Evolutionary conservation across 2,797 vertebrate genomes (phyloP).

Genomic region (Dermochelys coriacea): DNA sequence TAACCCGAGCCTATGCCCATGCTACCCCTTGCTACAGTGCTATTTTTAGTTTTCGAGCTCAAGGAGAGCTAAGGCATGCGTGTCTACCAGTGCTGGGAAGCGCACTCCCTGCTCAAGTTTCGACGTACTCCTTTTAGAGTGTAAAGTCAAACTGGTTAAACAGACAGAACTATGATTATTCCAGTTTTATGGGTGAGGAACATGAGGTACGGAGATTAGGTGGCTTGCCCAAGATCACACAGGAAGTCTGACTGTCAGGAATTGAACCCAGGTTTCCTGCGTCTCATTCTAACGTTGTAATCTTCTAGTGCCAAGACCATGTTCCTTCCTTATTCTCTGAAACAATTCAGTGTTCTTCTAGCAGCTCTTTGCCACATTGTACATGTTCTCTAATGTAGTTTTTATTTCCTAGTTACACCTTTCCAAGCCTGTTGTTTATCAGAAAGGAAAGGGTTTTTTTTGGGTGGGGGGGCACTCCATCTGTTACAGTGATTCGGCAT

Average conservation of each 20-base stretch:
- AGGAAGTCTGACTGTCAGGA: neutral
- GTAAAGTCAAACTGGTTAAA: neutral
- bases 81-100: neutral
- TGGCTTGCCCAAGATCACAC: neutral
- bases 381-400: neutral
- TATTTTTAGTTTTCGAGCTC: neutral
- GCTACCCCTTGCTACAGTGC: neutral
- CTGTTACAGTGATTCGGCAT: constrained; percentile 1
- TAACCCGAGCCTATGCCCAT: neutral
- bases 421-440: too few species aligned
- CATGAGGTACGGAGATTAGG: neutral
- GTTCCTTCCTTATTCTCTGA: neutral
- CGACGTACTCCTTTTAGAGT: neutral
- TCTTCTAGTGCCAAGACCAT: neutral
- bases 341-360: neutral
- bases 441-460: neutral
- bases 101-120: neutral
- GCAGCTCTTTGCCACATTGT: neutral
- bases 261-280: neutral
- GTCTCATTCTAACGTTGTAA: neutral
- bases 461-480: accelerated
- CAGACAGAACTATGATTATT: neutral
- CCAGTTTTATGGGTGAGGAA: neutral
- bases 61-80: neutral
- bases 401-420: neutral